Conservation (phyloP, 2,888 invertebrate genomes). For the Mechanitis messenoides region DNA sequence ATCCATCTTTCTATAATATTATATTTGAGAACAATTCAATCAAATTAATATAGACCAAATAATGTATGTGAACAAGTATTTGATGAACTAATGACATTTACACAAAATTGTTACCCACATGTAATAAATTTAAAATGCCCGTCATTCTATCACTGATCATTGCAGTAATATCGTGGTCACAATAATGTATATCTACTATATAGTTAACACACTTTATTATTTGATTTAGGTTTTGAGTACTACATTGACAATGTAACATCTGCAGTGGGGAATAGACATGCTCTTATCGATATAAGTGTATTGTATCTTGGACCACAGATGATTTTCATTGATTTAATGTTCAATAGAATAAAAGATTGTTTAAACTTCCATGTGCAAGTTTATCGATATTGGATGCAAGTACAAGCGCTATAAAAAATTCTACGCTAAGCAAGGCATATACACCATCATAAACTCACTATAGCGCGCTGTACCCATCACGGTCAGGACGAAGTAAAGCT, state of each 20-base stretch:
- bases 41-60: too few relatives aligned
- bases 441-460: slow-evolving; percentile 22
- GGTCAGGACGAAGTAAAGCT: slow-evolving; percentile 13
- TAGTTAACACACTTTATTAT: too few relatives aligned
- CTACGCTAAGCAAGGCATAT: slow-evolving; percentile 24
- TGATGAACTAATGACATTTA: slow-evolving; percentile 19
- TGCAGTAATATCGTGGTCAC: slow-evolving; percentile 11
- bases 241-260: too few relatives aligned
- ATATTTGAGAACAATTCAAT: too few relatives aligned
- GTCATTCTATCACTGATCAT: slow-evolving; percentile 21
- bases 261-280: too few relatives aligned
- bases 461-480: slow-evolving; percentile 19
- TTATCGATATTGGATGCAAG: slow-evolving; percentile 22
- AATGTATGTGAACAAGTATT: slow-evolving; percentile 9
- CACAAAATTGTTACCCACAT: slow-evolving; percentile 15
- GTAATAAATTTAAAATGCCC: slow-evolving; percentile 25
- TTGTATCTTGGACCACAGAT: background rate
- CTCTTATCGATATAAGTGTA: background rate
- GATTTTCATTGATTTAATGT: slow-evolving; percentile 4
- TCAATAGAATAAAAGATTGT: slow-evolving; percentile 9
- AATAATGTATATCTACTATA: slow-evolving; percentile 8
- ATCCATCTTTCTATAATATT: too few relatives aligned
- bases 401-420: slow-evolving; percentile 25
- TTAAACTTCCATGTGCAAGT: slow-evolving; percentile 11
- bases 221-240: too few relatives aligned